These are phyloP conservation scores for Phortica magna DNA, from an alignment of 2,888 invertebrate species.

Conservation along the genomic window DNA sequence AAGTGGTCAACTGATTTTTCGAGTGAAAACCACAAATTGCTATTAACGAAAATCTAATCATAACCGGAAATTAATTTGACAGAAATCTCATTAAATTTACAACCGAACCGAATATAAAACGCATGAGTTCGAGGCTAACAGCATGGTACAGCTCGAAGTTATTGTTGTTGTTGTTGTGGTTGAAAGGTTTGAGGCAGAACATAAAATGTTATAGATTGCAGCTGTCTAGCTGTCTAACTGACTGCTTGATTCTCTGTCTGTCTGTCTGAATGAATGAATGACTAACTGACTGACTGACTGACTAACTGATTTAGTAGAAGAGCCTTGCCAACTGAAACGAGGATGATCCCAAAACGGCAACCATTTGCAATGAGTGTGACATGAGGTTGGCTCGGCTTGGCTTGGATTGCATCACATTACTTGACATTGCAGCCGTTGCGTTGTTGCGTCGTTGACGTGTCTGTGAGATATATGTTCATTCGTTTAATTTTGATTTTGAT, in stretches of 20 bases:
- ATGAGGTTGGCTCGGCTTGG: background rate
- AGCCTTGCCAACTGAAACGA: background rate
- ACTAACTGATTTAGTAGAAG: constrained; percentile 11
- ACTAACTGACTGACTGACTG: constrained; percentile 24
- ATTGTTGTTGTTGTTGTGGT: background rate
- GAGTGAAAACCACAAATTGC: constrained; percentile 77
- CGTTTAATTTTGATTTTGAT: constrained; percentile 34
- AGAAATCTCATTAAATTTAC: constrained; percentile 79
- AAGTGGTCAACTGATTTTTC: constrained; percentile 43
- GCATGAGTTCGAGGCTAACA: background rate
- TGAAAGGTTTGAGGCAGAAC: constrained; percentile 5
- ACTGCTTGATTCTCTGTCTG: constrained; percentile 27
- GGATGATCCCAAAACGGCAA: constrained; percentile 12
- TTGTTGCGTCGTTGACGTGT: background rate
- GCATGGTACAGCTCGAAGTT: background rate
- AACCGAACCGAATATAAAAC: constrained; percentile 54
- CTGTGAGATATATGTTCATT: constrained; percentile 8
- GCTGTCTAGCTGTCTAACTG: constrained; percentile 11
- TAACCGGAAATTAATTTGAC: constrained; percentile 79
- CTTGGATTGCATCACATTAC: background rate
- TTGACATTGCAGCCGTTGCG: constrained; percentile 16
- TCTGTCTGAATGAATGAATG: constrained; percentile 21
- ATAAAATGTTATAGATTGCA: constrained; percentile 14
- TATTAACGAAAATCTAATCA: constrained; percentile 78
- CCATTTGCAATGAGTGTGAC: constrained; percentile 34